Evolutionary conservation across 2,888 invertebrate genomes (phyloP).

Genomic region (Platycnemis pennipes): DNA sequence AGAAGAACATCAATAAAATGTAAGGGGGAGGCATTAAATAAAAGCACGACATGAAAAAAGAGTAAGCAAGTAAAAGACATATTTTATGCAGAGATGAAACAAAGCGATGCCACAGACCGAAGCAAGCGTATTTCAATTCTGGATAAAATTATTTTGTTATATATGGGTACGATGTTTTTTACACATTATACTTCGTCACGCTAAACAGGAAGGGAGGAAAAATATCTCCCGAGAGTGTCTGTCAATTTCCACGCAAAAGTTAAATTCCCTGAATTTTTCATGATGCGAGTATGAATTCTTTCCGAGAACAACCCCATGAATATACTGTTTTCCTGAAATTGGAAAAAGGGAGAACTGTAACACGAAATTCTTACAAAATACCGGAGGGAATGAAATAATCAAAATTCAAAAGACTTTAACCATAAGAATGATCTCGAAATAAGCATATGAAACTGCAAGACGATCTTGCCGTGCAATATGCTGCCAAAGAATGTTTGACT

Average conservation of each 20-base stretch:
- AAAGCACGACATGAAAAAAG: not conserved
- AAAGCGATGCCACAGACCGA: not conserved
- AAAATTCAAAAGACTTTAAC: no score
- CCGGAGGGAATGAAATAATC: no score
- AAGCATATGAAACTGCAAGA: no score
- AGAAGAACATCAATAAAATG: not conserved
- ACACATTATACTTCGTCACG: not conserved
- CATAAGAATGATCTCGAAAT: no score
- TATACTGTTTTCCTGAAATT: not conserved
- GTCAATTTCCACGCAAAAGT: not conserved
- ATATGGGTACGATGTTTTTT: not conserved
- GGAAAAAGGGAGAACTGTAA: no score
- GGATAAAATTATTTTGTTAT: no score
- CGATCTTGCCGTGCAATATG: no score
- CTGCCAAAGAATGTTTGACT: no score
- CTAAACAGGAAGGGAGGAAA: not conserved
- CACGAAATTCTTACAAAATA: no score
- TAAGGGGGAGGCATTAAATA: not conserved
- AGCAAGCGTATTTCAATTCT: no score
- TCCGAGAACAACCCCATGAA: not conserved
- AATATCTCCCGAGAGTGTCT: not conserved
- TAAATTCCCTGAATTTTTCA: not conserved
- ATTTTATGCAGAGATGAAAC: not conserved
- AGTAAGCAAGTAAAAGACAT: not conserved
- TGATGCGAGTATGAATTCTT: not conserved